Evolutionary conservation across 2,113 vertebrate species (phyloP).

Genomic region (Rafetus swinhoei): DNA sequence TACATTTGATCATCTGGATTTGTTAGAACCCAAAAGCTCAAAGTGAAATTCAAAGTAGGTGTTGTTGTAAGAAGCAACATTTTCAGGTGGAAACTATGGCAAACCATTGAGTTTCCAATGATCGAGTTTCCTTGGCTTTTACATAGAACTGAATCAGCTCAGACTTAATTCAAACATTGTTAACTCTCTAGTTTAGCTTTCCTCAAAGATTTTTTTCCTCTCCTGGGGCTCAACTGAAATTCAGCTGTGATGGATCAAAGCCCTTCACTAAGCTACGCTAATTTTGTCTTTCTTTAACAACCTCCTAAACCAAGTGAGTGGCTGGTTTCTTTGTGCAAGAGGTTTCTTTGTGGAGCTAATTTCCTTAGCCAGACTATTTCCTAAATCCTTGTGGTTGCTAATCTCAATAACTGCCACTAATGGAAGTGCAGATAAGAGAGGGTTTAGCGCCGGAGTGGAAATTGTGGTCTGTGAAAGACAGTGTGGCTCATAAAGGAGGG

Average conservation of each 20-base stretch:
- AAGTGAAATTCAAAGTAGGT: not conserved
- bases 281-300: not conserved
- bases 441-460: not conserved
- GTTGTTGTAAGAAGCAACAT: not conserved
- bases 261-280: not conserved
- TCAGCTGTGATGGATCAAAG: not conserved
- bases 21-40: not conserved
- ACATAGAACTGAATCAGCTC: not conserved
- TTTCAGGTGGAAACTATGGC: not conserved
- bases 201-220: not conserved
- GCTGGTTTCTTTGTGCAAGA: not conserved
- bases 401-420: accelerated
- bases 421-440: accelerated
- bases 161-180: not conserved
- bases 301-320: not conserved
- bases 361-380: not conserved
- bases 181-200: not conserved
- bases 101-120: not conserved
- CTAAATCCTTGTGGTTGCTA: not conserved
- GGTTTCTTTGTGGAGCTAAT: not conserved
- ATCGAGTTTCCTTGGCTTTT: not conserved
- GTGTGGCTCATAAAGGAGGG: not conserved
- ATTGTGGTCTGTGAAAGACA: not conserved
- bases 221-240: not conserved
- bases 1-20: not conserved